A percentile compares a stretch with the other conserved stretches of the same genome.
Evolutionary conservation across 37 sponge, comb jelly and placozoan species (phyloP).

Genomic region (Spongilla lacustris): DNA sequence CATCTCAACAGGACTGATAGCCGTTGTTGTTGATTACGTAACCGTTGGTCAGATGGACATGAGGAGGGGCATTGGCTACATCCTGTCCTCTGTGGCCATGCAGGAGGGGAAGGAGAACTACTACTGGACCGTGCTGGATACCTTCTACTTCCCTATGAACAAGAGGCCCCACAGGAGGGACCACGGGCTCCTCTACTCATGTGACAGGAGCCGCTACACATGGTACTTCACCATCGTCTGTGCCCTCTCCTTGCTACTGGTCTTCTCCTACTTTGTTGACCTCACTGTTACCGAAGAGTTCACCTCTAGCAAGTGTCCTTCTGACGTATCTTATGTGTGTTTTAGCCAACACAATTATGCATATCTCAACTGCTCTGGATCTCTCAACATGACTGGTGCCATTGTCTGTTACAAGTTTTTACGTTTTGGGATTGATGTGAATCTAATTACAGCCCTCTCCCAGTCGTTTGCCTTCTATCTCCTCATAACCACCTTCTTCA

Average conservation of each 20-base stretch:
- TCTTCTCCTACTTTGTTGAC: slow-evolving; percentile 49
- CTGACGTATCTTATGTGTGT: slow-evolving; percentile 14
- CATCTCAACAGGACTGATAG: background rate
- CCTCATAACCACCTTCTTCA: slow-evolving; percentile 41
- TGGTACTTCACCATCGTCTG: slow-evolving; percentile 37
- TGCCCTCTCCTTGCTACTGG: slow-evolving; percentile 35
- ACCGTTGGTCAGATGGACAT: slow-evolving; percentile 2
- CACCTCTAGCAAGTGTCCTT: background rate
- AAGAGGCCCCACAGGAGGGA: background rate
- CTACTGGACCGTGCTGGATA: background rate
- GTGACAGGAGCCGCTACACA: slow-evolving; percentile 16
- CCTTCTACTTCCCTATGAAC: background rate
- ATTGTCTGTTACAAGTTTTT: slow-evolving; percentile 60
- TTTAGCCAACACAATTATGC: slow-evolving; percentile 11
- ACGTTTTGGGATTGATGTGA: slow-evolving; percentile 36
- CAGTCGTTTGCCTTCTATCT: slow-evolving; percentile 57
- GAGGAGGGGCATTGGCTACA: background rate
- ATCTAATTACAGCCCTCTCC: slow-evolving; percentile 39
- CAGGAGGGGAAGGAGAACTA: slow-evolving; percentile 2
- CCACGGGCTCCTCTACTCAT: background rate
- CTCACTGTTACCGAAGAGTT: slow-evolving; percentile 8
- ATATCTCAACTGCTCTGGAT: background rate
- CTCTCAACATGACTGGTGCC: background rate
- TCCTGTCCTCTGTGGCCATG: background rate
- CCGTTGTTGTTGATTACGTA: slow-evolving; percentile 1